Base-by-base conservation (phyloP, 2,113 vertebrate species). In the Prietella phreatophila region DNA sequence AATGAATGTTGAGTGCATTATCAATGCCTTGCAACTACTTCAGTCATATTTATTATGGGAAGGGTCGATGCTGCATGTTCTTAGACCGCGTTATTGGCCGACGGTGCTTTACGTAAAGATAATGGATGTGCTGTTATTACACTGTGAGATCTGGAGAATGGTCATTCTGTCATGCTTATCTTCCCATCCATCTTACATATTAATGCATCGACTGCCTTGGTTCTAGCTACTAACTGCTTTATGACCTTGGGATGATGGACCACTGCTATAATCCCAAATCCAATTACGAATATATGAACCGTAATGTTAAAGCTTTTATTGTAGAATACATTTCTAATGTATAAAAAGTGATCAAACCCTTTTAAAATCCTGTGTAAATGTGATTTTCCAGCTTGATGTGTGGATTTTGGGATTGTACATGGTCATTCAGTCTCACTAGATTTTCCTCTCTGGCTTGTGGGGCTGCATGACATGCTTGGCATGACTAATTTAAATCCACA, bases 401-500 rank as follows among this genome's bases (percentile, higher is more conserved):
- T 93, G 91, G 85, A 93, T 93, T 92, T 93, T 87, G 86, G 86
- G 90, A 50, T 87, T 47, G 82, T 50, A 22, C 47, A n/a, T 79
- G 86, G 89, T 90, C 86, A 69, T 73, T n/a, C 82, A 84, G 53
- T 91, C 60, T 42, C 89, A 15, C 58, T 82, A 67, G 82, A 61
- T 58, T 84, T 84, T 58, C 69, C 33, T 14, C 58, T 69, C 88
- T 89, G 86, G 56, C 61, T 82, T 82, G 50, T 87, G 56, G 82
- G 73, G 85, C 89, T 92, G 93, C 92, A 91, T 92, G 84, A 61
- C 56, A 82, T n/a, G 55, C 86, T 85, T 91, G 75, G 93, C 94
- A 93, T 93, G 92, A 91, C 79, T 47, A 85, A 92, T 88, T 90
- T 87, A 92, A 78, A 84, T 89, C 88, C 88, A 91, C 91, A 83